Conservation (phyloP, 2,888 invertebrate genomes). For the Drosophila subsilvestris region DNA sequence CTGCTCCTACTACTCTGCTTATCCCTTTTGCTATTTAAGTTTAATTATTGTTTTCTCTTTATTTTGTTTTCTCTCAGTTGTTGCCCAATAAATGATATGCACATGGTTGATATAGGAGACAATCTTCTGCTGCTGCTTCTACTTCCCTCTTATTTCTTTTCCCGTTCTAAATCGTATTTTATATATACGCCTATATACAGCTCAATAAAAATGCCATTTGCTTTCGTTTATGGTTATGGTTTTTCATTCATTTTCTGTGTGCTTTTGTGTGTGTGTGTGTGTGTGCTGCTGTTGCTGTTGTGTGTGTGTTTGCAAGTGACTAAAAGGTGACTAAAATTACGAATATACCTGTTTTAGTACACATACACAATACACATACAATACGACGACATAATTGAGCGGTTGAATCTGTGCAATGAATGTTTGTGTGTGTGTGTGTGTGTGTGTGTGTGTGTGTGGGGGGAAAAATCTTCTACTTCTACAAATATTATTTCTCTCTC, state of each 20-base stretch:
- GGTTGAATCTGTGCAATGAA: neutral
- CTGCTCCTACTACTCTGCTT: slow-evolving; percentile 39
- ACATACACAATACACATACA: slow-evolving; percentile 5
- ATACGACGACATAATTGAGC: neutral
- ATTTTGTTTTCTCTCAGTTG: slow-evolving; percentile 18
- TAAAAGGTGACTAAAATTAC: slow-evolving; percentile 1
- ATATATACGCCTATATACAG: slow-evolving; percentile 16
- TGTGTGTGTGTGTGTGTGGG: neutral
- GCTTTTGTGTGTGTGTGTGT: neutral
- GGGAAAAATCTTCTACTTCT: no score
- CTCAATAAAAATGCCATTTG: slow-evolving; percentile 2
- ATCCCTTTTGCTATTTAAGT: slow-evolving; percentile 67
- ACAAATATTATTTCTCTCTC: no score
- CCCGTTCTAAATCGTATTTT: neutral
- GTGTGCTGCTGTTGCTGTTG: neutral
- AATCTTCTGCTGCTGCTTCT: slow-evolving; percentile 13
- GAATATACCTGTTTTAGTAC: slow-evolving; percentile 2
- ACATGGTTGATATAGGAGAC: slow-evolving; percentile 70
- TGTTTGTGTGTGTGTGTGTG: neutral
- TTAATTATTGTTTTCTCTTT: slow-evolving; percentile 68
- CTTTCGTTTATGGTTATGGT: neutral
- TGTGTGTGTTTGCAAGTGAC: neutral
- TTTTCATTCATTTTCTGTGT: neutral
- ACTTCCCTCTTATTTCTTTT: neutral
- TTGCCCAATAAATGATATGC: slow-evolving; percentile 71